A percentile compares a stretch with the other conserved stretches of the same genome.
These are phyloP conservation scores for Anorthoa munda DNA, from an alignment of 2,888 invertebrate species.

Conservation along the genomic window DNA sequence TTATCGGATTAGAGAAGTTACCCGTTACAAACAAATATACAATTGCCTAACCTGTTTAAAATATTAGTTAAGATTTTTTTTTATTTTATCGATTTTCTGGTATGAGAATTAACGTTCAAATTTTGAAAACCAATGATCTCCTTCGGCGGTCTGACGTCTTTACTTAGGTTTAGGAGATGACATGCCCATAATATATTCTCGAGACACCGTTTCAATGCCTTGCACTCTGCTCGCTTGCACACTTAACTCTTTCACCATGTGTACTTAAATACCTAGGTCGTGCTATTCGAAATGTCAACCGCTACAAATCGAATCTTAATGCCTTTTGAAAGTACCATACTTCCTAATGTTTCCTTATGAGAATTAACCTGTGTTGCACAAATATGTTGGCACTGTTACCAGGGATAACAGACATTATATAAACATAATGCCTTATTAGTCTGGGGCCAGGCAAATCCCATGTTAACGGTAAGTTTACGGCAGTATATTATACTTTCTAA, in stretches of 20 bases:
- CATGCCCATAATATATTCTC: neutral
- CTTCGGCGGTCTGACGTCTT: neutral
- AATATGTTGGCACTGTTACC: slow-evolving; percentile 7
- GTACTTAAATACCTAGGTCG: slow-evolving; percentile 54
- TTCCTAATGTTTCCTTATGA: slow-evolving; percentile 45
- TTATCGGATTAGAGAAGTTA: no score
- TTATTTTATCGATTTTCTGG: no score
- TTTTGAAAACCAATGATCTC: no score
- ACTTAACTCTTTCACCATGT: neutral
- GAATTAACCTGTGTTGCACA: slow-evolving; percentile 34
- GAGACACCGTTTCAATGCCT: neutral
- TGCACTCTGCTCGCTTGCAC: neutral
- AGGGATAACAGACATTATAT: slow-evolving; percentile 29
- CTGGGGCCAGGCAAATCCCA: neutral
- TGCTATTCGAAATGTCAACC: slow-evolving; percentile 66
- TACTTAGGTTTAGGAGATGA: neutral
- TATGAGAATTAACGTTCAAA: no score
- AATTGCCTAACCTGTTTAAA: no score
- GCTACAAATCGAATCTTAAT: slow-evolving; percentile 65
- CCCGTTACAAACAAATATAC: no score
- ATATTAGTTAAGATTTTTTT: no score
- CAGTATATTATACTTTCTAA: slow-evolving; percentile 10
- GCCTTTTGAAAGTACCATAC: slow-evolving; percentile 53
- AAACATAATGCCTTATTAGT: slow-evolving; percentile 31
- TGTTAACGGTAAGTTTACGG: neutral